These are phyloP conservation scores for Promerops cafer DNA, from an alignment of 2,113 vertebrate species.

Conservation along the genomic window DNA sequence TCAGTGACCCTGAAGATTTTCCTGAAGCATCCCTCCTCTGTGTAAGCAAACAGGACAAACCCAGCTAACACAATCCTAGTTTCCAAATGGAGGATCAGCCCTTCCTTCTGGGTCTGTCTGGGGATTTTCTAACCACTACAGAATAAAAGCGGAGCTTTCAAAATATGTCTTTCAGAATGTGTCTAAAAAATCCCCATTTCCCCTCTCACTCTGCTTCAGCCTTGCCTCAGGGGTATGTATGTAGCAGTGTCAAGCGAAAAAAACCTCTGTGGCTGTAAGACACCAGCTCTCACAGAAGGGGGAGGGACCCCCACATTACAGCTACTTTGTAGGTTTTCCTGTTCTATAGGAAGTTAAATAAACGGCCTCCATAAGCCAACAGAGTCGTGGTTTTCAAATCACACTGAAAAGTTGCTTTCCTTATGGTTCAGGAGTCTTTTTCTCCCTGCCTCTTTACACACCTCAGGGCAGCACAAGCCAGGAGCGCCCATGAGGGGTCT, in stretches of 20 bases:
- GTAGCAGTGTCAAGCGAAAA: neutral
- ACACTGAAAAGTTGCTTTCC: neutral
- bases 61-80: neutral
- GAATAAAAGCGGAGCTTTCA: neutral
- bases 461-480: neutral
- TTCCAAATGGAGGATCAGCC: neutral
- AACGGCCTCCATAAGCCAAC: neutral
- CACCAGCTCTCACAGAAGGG: neutral
- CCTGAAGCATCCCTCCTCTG: neutral
- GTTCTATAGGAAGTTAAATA: neutral
- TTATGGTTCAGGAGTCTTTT: neutral
- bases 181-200: neutral
- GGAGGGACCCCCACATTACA: neutral
- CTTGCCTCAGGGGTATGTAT: neutral
- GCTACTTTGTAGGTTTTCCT: neutral
- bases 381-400: neutral
- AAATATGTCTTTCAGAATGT: neutral
- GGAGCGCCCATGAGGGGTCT: rapidly evolving
- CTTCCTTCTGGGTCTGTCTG: neutral
- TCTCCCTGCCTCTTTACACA: neutral
- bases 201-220: neutral
- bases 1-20: neutral
- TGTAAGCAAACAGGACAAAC: neutral
- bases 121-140: neutral
- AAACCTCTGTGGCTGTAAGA: neutral